Base-by-base conservation (phyloP, 2,113 vertebrate genomes). In the Cygnus atratus region DNA sequence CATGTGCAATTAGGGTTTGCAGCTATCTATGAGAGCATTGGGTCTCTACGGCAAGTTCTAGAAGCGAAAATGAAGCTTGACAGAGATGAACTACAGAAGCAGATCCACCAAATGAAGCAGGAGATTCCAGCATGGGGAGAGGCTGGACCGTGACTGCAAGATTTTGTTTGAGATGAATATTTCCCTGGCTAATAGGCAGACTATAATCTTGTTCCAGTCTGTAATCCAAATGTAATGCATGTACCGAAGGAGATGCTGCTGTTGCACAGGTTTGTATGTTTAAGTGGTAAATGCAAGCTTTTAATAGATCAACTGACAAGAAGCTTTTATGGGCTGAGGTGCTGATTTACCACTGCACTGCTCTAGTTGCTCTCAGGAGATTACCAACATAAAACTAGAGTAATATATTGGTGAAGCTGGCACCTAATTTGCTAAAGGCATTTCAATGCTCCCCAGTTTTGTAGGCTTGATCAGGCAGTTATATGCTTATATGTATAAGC, bases 21-120 rank as follows among this genome's bases (percentile, higher is more conserved):
- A 37, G 97, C 98, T 52, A 98, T 98, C 94, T 98, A 98, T 52
- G 98, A 98, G 87, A 98, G 98, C 96, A 98, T 98, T 81, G 98
- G 98, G 35, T 98, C 98, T 65, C 97, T 98, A 80, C 97, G 97
- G 80, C 97, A 98, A 97, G 97, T 98, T 75, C 97, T 98, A 3
- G 98, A 98, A 94, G 97, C 97, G 1, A 98, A 98, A 97, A 98
- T 98, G 97, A 98, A 98, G 90, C 94, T 98, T 91, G 98, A 98
- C 93, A 98, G 93, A 95, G 98, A 98, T 11, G 98, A 98, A 35
- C 95, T 98, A 3, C 98, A 98, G 97, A 98, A 98, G 92, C 98
- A 98, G 93, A 98, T 98, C 70, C 96, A 97, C 35, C 97, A 98
- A 88, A 92, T 98, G 92, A 98, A 97, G 92, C 95, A 96, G 31